Conservation (phyloP, 2,888 invertebrate species). For the Trachelus stipa region DNA sequence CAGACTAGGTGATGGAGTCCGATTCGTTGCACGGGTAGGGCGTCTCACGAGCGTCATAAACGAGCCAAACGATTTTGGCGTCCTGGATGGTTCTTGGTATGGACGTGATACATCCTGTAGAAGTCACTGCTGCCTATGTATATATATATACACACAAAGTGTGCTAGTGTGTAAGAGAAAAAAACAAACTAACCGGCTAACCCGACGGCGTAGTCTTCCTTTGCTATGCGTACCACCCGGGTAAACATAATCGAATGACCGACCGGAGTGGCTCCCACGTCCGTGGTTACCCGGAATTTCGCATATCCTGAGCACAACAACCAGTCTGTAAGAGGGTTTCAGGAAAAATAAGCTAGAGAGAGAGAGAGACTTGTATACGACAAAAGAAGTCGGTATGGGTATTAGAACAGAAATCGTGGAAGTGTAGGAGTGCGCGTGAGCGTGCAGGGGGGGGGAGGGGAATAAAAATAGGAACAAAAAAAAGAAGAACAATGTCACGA, state of each 20-base stretch:
- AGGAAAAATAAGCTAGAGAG: neutral
- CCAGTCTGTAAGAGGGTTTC: neutral
- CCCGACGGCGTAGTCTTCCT: neutral
- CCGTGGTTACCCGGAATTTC: neutral
- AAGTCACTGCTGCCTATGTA: neutral
- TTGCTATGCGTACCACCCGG: neutral
- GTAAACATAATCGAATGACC: neutral
- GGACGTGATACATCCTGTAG: neutral
- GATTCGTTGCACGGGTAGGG: constrained; percentile 1
- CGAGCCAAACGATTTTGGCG: constrained; percentile 1
- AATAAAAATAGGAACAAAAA: neutral
- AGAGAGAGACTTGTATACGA: neutral
- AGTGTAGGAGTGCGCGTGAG: neutral
- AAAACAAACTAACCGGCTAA: neutral
- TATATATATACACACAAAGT: neutral
- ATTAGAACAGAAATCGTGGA: neutral
- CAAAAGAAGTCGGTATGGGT: neutral
- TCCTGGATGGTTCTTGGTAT: neutral
- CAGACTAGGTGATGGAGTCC: constrained; percentile 32
- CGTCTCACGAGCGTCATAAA: constrained; percentile 2
- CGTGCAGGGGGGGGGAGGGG: neutral
- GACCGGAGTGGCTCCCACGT: neutral
- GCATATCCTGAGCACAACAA: neutral
- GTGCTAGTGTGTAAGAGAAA: neutral
- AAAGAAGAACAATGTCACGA: neutral